Conservation (phyloP, 2,113 vertebrate genomes). For the Gadus chalcogrammus region DNA sequence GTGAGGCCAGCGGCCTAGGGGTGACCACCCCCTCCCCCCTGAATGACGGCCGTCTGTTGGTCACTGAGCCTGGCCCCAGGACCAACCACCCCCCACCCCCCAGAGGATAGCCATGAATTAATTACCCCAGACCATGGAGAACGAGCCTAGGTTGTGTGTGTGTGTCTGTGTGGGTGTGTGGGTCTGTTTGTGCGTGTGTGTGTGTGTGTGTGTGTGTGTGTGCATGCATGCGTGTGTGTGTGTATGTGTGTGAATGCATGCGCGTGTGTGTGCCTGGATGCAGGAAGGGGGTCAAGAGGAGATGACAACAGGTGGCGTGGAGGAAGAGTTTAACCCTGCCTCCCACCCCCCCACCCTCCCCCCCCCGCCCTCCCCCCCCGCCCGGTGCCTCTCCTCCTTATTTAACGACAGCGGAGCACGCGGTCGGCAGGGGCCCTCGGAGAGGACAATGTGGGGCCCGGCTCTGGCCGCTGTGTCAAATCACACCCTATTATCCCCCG, state of each 20-base stretch:
- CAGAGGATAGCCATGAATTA: constrained; percentile 65
- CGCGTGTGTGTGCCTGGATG: not conserved
- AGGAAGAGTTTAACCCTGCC: constrained; percentile 56
- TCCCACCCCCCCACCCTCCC: not conserved
- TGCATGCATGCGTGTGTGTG: too few relatives aligned
- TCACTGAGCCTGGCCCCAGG: constrained; percentile 47
- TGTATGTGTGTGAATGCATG: too few relatives aligned
- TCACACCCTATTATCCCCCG: constrained; percentile 42
- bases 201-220: too few relatives aligned
- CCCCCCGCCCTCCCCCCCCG: not conserved
- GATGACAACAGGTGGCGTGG: constrained; percentile 75
- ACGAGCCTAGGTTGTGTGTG: constrained; percentile 20
- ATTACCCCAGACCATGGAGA: constrained; percentile 58
- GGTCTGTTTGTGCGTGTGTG: too few relatives aligned
- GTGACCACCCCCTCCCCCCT: constrained; percentile 37
- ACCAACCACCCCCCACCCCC: constrained; percentile 33
- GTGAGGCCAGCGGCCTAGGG: constrained; percentile 53
- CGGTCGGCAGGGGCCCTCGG: constrained; percentile 31
- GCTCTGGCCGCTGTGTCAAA: constrained; percentile 45
- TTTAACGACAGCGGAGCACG: constrained; percentile 44
- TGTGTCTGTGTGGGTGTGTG: constrained; percentile 13
- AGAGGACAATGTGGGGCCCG: constrained; percentile 54
- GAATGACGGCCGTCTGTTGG: constrained; percentile 52
- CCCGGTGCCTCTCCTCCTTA: constrained; percentile 23
- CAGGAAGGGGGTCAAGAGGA: constrained; percentile 21